phyloP scores from a whole-genome alignment of 2,888 invertebrate genomes.

The Euspilapteryx auroguttella region DNA sequence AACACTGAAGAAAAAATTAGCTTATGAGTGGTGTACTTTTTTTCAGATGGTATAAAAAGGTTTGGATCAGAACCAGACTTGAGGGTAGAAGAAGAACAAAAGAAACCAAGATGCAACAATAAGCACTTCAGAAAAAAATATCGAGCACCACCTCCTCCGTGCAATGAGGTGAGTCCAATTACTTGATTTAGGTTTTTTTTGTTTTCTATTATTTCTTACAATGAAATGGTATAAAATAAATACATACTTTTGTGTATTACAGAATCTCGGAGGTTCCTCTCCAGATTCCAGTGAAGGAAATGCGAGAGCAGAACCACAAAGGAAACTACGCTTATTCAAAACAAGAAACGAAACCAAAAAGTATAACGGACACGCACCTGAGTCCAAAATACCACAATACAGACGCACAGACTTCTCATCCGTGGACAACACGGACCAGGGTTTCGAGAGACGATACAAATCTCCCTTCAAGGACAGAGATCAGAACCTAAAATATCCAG shows the following conservation, averaged over 20 bases:
- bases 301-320: slow-evolving; percentile 45
- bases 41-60: slow-evolving; percentile 48
- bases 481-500: slow-evolving; percentile 41
- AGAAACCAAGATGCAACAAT: slow-evolving; percentile 27
- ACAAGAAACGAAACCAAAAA: slow-evolving; percentile 74
- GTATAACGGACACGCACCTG: slow-evolving; percentile 25
- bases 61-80: slow-evolving; percentile 79
- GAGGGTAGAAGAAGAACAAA: slow-evolving; percentile 38
- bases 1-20: too few relatives aligned
- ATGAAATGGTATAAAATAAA: slow-evolving; percentile 6
- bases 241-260: slow-evolving; percentile 7
- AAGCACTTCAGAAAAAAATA: slow-evolving; percentile 75
- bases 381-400: slow-evolving; percentile 25
- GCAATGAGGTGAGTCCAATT: slow-evolving; percentile 37
- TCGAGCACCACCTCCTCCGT: slow-evolving; percentile 70
- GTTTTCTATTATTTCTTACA: too few relatives aligned
- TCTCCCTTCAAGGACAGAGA: slow-evolving; percentile 48
- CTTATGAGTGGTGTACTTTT: too few relatives aligned
- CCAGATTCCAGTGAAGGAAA: slow-evolving; percentile 62
- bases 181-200: too few relatives aligned
- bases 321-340: slow-evolving; percentile 71
- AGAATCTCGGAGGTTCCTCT: slow-evolving; percentile 56
- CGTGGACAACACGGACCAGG: slow-evolving; percentile 29
- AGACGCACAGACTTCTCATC: slow-evolving; percentile 38
- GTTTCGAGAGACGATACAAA: slow-evolving; percentile 42